Base-by-base conservation (phyloP, 2,888 invertebrate species). In the Andrena bucephala region DNA sequence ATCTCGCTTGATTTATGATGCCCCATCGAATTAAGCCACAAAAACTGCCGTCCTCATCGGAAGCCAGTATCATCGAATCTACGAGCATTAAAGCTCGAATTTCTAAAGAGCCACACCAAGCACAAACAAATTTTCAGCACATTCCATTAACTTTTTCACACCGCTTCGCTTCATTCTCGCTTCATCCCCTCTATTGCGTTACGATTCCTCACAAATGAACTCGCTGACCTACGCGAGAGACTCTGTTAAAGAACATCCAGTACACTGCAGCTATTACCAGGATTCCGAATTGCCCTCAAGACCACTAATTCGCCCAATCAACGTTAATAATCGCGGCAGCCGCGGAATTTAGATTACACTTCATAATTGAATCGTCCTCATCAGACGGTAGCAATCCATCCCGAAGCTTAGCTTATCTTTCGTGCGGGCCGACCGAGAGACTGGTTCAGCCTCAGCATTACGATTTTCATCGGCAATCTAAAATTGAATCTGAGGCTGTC, bases 401-500 rank as follows among this genome's bases (percentile, higher is more conserved):
- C 52, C 42, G 33, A 50, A 29, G 52, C 66, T 80, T 71, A 62
- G 67, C 80, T 77, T 80, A 80, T 77, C 77, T 77, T 42, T 24
- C 59, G n/a, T 16, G 42, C 31, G 65, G 33, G 8, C 42, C 24
- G 42, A 6, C 36, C 6, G 13, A 20, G 24, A 50, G 63, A 59
- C 65, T 8, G 7, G 13, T n/a, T 33, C 36, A 50, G 63, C 31
- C 42, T 36, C 50, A 59, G 63, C 65, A 77, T 77, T 76, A 77
- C 76, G 70, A 79, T 79, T 73, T 65, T 69, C 63, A 68, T 68
- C 54, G 73, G 6, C 73, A 79, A 79, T 81, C 73, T 73, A 31
- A 79, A 81, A 81, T 79, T 79, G 73, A 81, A 81, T 81, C 78
- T 80, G 66, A 54, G 57, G 33, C 67, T 63, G 36, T 57, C 13